phyloP scores from a whole-genome alignment of 2,797 vertebrate species.

The Sus cebifrons region DNA sequence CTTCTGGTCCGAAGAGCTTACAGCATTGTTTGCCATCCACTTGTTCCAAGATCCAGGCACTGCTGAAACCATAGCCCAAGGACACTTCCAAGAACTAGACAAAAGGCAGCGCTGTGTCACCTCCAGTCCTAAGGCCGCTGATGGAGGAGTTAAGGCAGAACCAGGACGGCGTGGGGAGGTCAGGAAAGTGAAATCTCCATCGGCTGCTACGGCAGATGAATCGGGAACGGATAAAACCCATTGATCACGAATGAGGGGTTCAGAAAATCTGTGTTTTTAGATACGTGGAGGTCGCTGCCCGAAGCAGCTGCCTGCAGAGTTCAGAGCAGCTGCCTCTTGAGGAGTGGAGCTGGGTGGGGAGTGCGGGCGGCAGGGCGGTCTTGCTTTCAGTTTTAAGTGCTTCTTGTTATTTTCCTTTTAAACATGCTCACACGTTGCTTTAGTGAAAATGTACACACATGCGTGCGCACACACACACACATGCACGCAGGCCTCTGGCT shows the following conservation, averaged over 20 bases:
- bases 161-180: background rate
- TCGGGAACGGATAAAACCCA: background rate
- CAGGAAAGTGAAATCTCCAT: background rate
- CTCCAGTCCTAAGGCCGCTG: background rate
- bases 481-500: background rate
- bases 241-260: background rate
- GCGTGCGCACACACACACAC: too few relatives aligned
- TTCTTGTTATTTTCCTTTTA: background rate
- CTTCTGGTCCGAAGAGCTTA: background rate
- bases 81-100: background rate
- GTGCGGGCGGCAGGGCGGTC: background rate
- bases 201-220: background rate
- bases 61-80: background rate
- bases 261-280: background rate
- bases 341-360: background rate
- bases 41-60: background rate
- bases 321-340: background rate
- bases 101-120: background rate
- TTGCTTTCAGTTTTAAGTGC: slow-evolving; percentile 36
- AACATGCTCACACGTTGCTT: background rate
- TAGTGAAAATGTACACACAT: background rate
- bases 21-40: fast-evolving
- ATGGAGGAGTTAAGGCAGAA: background rate
- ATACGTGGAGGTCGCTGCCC: background rate
- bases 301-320: background rate